A percentile compares a stretch with the other conserved stretches of the same genome.
Evolutionary conservation across 1,140 invertebrate genomes (phyloP).

Genomic region (Lepidurus arcticus): DNA sequence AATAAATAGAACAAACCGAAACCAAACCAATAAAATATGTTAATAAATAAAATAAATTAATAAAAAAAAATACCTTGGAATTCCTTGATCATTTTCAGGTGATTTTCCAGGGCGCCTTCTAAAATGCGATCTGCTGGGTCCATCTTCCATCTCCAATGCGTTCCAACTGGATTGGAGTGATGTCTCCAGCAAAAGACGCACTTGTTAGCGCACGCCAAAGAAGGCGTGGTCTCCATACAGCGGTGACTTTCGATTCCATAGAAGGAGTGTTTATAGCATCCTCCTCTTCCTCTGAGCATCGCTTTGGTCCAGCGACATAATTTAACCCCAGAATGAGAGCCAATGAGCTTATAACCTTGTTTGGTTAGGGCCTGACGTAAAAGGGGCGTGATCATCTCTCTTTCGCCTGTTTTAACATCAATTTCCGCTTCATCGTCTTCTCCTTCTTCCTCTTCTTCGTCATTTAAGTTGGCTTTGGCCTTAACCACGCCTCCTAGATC

Average conservation of each 20-base stretch:
- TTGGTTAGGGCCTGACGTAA: conserved; percentile 54
- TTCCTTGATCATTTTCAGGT: conserved; percentile 57
- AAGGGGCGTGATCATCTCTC: conserved; percentile 57
- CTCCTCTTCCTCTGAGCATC: conserved; percentile 58
- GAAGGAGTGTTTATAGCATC: conserved; percentile 63
- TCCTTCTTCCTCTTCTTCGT: conserved; percentile 38
- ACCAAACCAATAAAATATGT: background rate
- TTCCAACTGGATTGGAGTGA: conserved; percentile 64
- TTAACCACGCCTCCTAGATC: conserved; percentile 49
- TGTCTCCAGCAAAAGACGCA: conserved; percentile 65
- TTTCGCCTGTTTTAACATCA: conserved; percentile 36
- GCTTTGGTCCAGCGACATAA: conserved; percentile 62
- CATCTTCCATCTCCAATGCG: conserved; percentile 62
- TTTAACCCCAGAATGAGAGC: conserved; percentile 60
- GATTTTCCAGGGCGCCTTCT: conserved; percentile 52
- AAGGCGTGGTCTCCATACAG: conserved; percentile 51
- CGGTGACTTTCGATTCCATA: conserved; percentile 58
- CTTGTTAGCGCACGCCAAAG: conserved; percentile 61
- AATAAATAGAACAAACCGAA: background rate
- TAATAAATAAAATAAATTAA: background rate
- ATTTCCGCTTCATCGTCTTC: conserved; percentile 40
- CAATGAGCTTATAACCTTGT: conserved; percentile 59
- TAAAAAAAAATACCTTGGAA: conserved; percentile 49
- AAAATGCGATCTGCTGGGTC: conserved; percentile 54
- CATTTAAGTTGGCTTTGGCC: conserved; percentile 29